phyloP scores from a whole-genome alignment of 1,140 invertebrate genomes.

The Monochamus saltuarius region DNA sequence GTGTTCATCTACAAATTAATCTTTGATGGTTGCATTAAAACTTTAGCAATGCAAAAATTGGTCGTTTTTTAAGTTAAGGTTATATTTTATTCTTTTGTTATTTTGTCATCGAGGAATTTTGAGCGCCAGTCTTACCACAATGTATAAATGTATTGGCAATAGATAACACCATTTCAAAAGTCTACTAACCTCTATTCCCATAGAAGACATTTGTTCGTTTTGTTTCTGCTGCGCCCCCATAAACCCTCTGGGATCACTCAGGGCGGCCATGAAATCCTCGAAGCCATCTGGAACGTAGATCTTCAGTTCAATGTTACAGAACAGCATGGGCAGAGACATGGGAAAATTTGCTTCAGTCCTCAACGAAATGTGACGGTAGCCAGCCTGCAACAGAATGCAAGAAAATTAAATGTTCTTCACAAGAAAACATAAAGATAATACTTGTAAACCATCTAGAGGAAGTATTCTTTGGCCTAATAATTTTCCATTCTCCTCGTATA shows the following conservation, averaged over 20 bases:
- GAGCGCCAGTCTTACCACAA: no score
- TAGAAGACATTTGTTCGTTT: conserved; percentile 88
- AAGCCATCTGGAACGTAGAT: conserved; percentile 99
- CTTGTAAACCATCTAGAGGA: conserved; percentile 90
- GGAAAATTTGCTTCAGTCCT: conserved; percentile 99
- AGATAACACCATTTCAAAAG: neutral
- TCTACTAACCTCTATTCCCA: conserved; percentile 80
- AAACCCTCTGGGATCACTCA: conserved; percentile 94
- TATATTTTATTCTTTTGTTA: no score
- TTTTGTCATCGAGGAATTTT: no score
- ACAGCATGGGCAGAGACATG: conserved; percentile 97
- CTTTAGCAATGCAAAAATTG: no score
- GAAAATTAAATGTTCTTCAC: neutral
- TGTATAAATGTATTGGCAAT: no score
- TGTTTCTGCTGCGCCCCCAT: conserved; percentile 85
- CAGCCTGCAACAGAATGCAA: conserved; percentile 57
- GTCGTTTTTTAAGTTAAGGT: no score
- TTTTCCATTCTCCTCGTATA: conserved; percentile 98
- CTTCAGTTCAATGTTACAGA: conserved; percentile 98
- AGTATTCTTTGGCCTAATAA: conserved; percentile 96
- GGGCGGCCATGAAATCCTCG: conserved; percentile 96
- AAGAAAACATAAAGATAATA: conserved; percentile 49
- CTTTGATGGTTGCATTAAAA: no score
- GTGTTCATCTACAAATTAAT: no score
- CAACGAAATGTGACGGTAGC: conserved; percentile 96